Percentiles rank a stretch among this genome's conserved stretches.
These are phyloP conservation scores for Drosophila cognata DNA, from an alignment of 2,888 invertebrate genomes.

Conservation along the genomic window DNA sequence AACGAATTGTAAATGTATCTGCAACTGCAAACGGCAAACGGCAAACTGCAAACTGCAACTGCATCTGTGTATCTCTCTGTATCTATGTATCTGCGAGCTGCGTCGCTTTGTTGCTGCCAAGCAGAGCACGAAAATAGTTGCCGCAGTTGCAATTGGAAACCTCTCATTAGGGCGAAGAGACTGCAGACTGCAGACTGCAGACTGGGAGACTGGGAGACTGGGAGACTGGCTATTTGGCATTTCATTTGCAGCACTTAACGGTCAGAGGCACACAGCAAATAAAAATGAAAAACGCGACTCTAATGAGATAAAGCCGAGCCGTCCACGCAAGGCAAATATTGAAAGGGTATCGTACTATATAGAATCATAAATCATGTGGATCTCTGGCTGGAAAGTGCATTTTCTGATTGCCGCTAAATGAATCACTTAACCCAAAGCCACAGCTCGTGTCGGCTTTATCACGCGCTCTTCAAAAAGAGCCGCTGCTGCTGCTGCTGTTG, in stretches of 20 bases:
- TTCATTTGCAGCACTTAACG: slow-evolving; percentile 62
- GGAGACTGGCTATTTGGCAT: slow-evolving; percentile 55
- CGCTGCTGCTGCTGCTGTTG: slow-evolving; percentile 19
- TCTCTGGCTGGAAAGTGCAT: slow-evolving; percentile 72
- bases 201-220: background rate
- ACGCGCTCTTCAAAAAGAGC: slow-evolving; percentile 75
- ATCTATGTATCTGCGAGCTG: slow-evolving; percentile 32
- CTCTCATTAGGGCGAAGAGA: slow-evolving; percentile 47
- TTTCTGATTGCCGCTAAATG: slow-evolving; percentile 79
- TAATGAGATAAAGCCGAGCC: slow-evolving; percentile 75
- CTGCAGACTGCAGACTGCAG: background rate
- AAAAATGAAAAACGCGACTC: slow-evolving; percentile 39
- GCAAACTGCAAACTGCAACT: slow-evolving; percentile 29
- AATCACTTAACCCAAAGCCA: slow-evolving; percentile 75
- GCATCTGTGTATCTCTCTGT: slow-evolving; percentile 28
- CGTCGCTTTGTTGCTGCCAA: slow-evolving; percentile 71
- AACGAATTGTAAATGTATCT: slow-evolving; percentile 62
- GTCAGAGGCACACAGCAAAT: slow-evolving; percentile 15
- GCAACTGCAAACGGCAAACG: slow-evolving; percentile 41
- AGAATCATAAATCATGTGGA: slow-evolving; percentile 72
- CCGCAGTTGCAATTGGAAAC: slow-evolving; percentile 68
- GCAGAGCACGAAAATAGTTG: slow-evolving; percentile 77
- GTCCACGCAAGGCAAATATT: slow-evolving; percentile 50
- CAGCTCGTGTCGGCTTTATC: slow-evolving; percentile 71
- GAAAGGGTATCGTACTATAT: slow-evolving; percentile 48